Percentiles rank a stretch among this genome's conserved stretches.
These are phyloP conservation scores for Picathartes gymnocephalus DNA, from an alignment of 2,113 vertebrate species.

Conservation along the genomic window DNA sequence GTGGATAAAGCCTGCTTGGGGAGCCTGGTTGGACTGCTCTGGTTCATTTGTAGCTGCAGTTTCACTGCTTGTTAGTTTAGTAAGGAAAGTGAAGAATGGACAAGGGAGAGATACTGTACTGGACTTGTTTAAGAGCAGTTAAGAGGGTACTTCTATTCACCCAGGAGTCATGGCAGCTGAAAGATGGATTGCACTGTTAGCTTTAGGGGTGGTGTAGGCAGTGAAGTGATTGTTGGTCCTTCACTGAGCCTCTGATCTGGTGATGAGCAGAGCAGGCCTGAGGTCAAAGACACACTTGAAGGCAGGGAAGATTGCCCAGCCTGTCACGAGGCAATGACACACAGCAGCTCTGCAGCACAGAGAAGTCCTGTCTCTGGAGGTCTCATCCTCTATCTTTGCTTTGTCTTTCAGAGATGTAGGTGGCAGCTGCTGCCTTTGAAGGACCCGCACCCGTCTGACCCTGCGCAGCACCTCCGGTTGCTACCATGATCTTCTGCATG, in stretches of 20 bases:
- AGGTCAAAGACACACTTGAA: not conserved
- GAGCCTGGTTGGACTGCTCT: not conserved
- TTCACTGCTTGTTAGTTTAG: not conserved
- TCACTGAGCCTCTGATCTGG: not conserved
- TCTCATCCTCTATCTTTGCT: slow-evolving; percentile 15
- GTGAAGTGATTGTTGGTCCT: not conserved
- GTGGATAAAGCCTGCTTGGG: not conserved
- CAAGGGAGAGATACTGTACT: not conserved
- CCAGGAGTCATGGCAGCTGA: not conserved
- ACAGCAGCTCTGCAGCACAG: not conserved
- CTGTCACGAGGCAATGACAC: not conserved
- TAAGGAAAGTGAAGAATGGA: not conserved
- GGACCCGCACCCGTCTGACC: slow-evolving; percentile 48
- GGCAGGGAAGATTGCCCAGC: not conserved
- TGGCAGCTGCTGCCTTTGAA: slow-evolving; percentile 62
- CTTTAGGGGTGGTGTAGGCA: not conserved
- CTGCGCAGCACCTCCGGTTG: not conserved
- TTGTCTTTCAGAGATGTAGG: slow-evolving; percentile 83
- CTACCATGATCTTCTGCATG: slow-evolving; percentile 88
- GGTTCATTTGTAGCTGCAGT: not conserved
- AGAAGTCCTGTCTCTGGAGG: not conserved
- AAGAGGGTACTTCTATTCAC: not conserved
- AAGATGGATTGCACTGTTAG: not conserved
- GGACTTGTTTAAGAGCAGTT: not conserved
- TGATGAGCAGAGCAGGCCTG: not conserved